Evolutionary conservation across 2,113 vertebrate genomes (phyloP).

Genomic region (Chionomys nivalis): DNA sequence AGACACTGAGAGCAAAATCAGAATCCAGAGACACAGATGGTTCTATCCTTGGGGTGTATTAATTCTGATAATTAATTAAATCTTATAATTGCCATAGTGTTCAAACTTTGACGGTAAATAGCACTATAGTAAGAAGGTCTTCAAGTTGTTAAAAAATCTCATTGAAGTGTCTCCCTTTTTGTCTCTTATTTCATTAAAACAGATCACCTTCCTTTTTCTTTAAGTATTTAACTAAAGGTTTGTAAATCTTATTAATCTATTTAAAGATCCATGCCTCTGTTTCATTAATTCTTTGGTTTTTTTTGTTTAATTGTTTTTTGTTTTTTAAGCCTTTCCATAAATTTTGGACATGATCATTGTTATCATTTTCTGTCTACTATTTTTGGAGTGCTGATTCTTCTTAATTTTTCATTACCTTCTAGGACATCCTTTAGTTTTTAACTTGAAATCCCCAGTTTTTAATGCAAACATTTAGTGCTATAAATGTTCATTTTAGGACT

Average conservation of each 20-base stretch:
- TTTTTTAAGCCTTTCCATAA: background rate
- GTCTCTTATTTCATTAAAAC: background rate
- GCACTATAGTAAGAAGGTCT: background rate
- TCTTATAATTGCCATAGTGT: background rate
- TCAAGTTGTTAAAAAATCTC: background rate
- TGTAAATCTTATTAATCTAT: background rate
- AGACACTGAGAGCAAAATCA: background rate
- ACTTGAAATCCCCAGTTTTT: background rate
- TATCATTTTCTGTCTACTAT: background rate
- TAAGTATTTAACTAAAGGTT: no score
- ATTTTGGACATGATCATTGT: no score
- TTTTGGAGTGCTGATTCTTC: background rate
- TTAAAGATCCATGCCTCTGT: background rate
- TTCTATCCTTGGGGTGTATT: background rate
- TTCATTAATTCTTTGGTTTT: background rate
- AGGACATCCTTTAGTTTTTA: no score
- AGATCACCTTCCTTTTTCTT: background rate
- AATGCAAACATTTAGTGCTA: background rate
- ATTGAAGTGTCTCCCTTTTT: no score
- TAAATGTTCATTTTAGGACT: background rate
- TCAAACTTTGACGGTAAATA: background rate
- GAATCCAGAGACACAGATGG: background rate
- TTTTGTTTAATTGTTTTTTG: background rate
- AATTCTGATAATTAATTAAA: background rate
- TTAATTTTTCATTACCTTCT: no score